These are phyloP conservation scores for Myotis pilosus DNA, from an alignment of 2,797 vertebrate genomes.

Conservation along the genomic window DNA sequence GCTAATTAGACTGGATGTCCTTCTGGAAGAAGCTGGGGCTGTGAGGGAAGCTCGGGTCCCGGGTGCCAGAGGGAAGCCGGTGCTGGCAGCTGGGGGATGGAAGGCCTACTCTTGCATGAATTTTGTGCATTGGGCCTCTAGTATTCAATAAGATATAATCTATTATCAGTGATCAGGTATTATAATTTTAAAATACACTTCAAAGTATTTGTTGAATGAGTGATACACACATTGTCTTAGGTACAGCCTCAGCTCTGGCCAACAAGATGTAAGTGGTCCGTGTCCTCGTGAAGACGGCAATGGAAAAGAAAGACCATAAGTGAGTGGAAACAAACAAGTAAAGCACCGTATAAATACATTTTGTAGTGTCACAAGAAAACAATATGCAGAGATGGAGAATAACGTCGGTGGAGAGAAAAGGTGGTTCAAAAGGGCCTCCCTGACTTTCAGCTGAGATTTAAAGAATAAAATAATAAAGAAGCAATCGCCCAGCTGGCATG, in stretches of 20 bases:
- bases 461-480: neutral
- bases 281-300: neutral
- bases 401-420: neutral
- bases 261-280: neutral
- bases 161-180: neutral
- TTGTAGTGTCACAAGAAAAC: neutral
- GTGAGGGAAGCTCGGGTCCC: too few relatives aligned
- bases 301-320: neutral
- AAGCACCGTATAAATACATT: neutral
- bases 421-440: neutral
- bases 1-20: too few relatives aligned
- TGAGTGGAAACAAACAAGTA: neutral
- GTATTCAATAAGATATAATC: neutral
- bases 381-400: neutral
- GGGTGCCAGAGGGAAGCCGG: too few relatives aligned
- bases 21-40: too few relatives aligned
- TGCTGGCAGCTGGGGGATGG: too few relatives aligned
- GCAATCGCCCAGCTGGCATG: neutral
- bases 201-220: neutral
- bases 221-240: neutral
- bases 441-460: neutral
- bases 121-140: too few relatives aligned
- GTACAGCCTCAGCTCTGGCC: neutral
- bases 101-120: too few relatives aligned
- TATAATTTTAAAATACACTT: neutral